Evolutionary conservation across 2,113 vertebrate species (phyloP).

Genomic region (Oncorhynchus kisutch): DNA sequence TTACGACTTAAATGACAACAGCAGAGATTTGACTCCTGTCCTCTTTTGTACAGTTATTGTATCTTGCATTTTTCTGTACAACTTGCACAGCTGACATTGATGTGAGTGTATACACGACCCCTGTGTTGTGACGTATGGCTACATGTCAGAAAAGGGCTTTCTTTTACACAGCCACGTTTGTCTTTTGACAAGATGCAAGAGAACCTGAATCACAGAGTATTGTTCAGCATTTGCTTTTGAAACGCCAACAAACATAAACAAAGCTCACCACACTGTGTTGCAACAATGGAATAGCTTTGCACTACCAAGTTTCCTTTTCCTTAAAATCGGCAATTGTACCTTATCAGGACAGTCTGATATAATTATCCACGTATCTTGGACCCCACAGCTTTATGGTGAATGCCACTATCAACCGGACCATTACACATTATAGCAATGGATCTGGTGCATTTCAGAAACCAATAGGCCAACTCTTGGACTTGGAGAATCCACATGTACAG

Average conservation of each 20-base stretch:
- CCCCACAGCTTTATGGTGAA: slow-evolving; percentile 17
- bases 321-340: slow-evolving; percentile 30
- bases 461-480: slow-evolving; percentile 22
- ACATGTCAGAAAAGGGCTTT: slow-evolving; percentile 64
- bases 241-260: slow-evolving; percentile 39
- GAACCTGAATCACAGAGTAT: slow-evolving; percentile 40
- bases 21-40: slow-evolving; percentile 15
- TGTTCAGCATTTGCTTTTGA: slow-evolving; percentile 32
- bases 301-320: slow-evolving; percentile 14
- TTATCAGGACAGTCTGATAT: slow-evolving; percentile 11
- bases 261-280: not conserved
- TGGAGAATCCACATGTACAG: slow-evolving; percentile 21
- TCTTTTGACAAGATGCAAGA: slow-evolving; percentile 30
- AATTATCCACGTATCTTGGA: not conserved
- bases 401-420: slow-evolving; percentile 18
- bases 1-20: slow-evolving; percentile 10
- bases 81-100: slow-evolving; percentile 35
- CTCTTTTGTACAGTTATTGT: slow-evolving; percentile 39
- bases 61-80: slow-evolving; percentile 47
- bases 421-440: slow-evolving; percentile 12
- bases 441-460: slow-evolving; percentile 4
- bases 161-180: slow-evolving; percentile 58
- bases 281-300: slow-evolving; percentile 12
- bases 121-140: slow-evolving; percentile 50
- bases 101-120: slow-evolving; percentile 30